phyloP scores from a whole-genome alignment of 2,888 invertebrate genomes.

The Clitarchus hookeri region DNA sequence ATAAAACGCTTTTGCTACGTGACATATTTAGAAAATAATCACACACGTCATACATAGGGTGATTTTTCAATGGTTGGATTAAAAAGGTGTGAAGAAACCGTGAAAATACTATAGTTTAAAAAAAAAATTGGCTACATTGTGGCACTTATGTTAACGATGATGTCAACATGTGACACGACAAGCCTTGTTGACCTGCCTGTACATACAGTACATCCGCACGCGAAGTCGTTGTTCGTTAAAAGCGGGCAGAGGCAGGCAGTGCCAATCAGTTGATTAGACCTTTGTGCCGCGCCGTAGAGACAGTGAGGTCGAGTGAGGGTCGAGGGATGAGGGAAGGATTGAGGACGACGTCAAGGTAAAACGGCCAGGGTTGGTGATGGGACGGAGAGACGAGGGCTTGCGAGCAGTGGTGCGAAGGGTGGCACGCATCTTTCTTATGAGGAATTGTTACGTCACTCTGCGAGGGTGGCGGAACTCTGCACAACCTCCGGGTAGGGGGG shows the following conservation, averaged over 20 bases:
- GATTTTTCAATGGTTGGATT: too few species aligned
- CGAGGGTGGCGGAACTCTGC: background rate
- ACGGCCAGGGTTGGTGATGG: background rate
- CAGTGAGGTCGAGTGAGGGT: background rate
- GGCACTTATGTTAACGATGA: too few species aligned
- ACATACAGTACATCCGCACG: too few species aligned
- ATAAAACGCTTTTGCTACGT: too few species aligned
- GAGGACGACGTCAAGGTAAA: background rate
- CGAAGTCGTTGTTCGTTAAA: too few species aligned
- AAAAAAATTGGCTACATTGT: too few species aligned
- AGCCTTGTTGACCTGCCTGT: too few species aligned
- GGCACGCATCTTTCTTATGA: background rate
- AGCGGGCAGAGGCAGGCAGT: background rate
- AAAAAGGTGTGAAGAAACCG: too few species aligned
- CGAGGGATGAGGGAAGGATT: background rate
- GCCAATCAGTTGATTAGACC: background rate
- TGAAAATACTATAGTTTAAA: too few species aligned
- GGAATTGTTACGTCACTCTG: background rate
- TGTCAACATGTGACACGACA: too few species aligned
- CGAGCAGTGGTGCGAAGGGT: background rate
- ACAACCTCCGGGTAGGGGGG: background rate
- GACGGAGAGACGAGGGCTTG: background rate
- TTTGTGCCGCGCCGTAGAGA: background rate
- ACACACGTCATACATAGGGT: too few species aligned
- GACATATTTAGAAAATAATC: too few species aligned